Percentiles rank a stretch among this genome's conserved stretches.
phyloP scores from a whole-genome alignment of 2,888 invertebrate species.

The Oligia fasciuncula region DNA sequence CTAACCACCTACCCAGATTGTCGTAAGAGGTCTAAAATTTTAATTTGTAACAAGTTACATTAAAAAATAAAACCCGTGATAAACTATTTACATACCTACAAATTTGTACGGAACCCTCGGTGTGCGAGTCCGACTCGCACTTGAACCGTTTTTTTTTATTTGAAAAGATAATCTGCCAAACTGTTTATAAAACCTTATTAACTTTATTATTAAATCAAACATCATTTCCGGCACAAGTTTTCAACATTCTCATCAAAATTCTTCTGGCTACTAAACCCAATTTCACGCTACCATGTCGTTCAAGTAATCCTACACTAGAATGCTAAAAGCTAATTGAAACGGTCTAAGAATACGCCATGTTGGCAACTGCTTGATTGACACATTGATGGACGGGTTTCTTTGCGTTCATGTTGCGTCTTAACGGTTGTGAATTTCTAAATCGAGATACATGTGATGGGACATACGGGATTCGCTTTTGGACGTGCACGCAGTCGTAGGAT shows the following conservation, averaged over 20 bases:
- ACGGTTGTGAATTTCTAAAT: constrained; percentile 62
- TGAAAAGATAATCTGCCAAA: not conserved
- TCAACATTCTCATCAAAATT: constrained; percentile 25
- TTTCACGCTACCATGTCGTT: constrained; percentile 58
- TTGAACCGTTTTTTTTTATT: not conserved
- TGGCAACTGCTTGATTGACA: constrained; percentile 69
- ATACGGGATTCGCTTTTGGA: constrained; percentile 16
- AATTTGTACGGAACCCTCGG: too few species aligned
- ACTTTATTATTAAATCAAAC: not conserved
- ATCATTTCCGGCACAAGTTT: not conserved
- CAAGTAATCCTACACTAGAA: constrained; percentile 76
- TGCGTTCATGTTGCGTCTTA: constrained; percentile 57
- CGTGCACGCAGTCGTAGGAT: not conserved
- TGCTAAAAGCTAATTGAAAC: constrained; percentile 82
- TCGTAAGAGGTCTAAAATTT: too few species aligned
- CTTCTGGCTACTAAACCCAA: constrained; percentile 38
- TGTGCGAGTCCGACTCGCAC: too few species aligned
- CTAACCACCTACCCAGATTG: too few species aligned
- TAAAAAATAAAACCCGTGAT: too few species aligned
- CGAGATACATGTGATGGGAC: constrained; percentile 16
- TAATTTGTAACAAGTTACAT: too few species aligned
- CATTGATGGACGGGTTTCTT: constrained; percentile 75
- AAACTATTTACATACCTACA: too few species aligned
- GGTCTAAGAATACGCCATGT: constrained; percentile 74
- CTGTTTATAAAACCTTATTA: not conserved